Conservation (phyloP, 2,888 invertebrate species). For the Glyphotaelius pellucidus region DNA sequence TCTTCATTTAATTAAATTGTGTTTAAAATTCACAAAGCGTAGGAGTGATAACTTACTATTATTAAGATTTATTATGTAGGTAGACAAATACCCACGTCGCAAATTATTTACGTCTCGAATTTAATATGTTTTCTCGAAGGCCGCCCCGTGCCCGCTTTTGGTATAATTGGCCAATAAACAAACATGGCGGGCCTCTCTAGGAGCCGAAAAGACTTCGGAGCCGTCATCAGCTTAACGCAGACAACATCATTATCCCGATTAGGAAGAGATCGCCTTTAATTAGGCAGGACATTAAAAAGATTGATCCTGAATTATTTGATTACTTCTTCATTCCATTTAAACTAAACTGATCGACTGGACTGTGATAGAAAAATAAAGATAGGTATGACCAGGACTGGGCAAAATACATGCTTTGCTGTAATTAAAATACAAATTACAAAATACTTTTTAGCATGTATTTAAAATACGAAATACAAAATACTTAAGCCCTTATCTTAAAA, state of each 20-base stretch:
- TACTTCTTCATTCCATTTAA: not conserved
- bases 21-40: not conserved
- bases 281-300: not conserved
- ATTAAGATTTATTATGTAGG: not conserved
- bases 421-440: too few species aligned
- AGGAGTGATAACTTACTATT: not conserved
- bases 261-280: not conserved
- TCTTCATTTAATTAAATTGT: too few species aligned
- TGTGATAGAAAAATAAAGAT: not conserved
- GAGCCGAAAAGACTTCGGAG: not conserved
- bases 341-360: not conserved
- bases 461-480: too few species aligned
- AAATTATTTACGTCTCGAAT: not conserved
- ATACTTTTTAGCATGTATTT: too few species aligned
- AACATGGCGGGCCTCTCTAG: not conserved
- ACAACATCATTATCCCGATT: not conserved
- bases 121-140: conserved; percentile 3
- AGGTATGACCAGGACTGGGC: too few species aligned
- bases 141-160: not conserved
- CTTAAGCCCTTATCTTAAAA: too few species aligned
- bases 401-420: too few species aligned
- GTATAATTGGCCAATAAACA: conserved; percentile 4
- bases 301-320: not conserved
- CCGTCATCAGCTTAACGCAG: not conserved
- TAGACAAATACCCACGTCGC: not conserved